Evolutionary conservation across 2,888 invertebrate species (phyloP), one percentile per base, ranked within the genome.

Genomic region (Drosophila colorata): DNA sequence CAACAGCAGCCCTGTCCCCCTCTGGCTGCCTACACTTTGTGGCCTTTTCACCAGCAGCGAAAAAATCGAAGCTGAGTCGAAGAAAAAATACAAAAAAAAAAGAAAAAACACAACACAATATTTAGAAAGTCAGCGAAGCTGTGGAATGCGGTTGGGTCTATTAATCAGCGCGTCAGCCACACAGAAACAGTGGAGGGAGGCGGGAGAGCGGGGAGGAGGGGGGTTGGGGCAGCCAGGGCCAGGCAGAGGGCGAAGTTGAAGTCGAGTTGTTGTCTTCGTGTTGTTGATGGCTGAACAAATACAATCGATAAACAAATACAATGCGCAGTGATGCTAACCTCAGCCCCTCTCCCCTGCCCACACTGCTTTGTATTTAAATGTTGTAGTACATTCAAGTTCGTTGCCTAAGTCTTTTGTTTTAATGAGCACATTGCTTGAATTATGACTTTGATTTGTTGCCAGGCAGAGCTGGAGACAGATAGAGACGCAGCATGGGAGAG

Each of bases 351-450:
- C 1, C 14, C 8, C 23, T 11, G 6, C 16, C 20, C 9, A 2
- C 8, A 8, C n/a, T 33, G 5, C 1, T 33, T 5, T 1, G 11
- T 11, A 18, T 13, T 33, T 20, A 38, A 49, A 28, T 14, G 8
- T 46, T 37, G 7, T 25, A 33, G 56, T 38, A 25, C 33, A n/a
- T 25, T 18, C 38, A 74, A 82, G 88, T 88, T 88, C 72, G 90
- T 80, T 85, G 83, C 90, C 81, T 90, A 89, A 90, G 89, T 88
- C 90, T 90, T 88, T 88, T 83, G 90, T 89, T 90, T 88, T 87
- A 89, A 87, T 88, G 86, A 78, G 89, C 88, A 66, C 67, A 74
- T 65, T 71, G 69, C 78, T 68, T 79, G 89, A 87, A 73, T 79
- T 89, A 87, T 89, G 89, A 89, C 89, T 89, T 85, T 85, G 86